Conservation (phyloP, 2,113 vertebrate genomes). For the Ophiodon elongatus region DNA sequence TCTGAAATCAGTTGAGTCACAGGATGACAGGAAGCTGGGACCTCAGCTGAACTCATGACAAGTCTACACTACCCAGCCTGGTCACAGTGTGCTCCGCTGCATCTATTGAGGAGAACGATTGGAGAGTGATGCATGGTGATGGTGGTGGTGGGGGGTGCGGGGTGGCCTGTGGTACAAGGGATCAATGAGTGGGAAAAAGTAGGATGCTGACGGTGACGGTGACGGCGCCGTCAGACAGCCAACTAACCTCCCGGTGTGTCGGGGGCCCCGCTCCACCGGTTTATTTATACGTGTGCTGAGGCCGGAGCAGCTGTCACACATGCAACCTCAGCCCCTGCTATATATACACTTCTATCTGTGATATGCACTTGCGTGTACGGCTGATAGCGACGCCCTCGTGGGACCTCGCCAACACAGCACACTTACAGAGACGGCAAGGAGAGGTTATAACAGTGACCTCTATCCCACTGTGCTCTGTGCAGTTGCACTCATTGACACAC, state of each 20-base stretch:
- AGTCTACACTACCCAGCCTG: background rate
- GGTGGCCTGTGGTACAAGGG: background rate
- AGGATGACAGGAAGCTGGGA: background rate
- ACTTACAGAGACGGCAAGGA: background rate
- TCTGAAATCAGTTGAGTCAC: background rate
- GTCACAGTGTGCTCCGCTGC: constrained; percentile 12
- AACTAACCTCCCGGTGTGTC: constrained; percentile 16
- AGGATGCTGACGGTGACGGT: constrained; percentile 10
- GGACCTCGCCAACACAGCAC: background rate
- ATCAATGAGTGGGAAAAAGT: constrained; percentile 61
- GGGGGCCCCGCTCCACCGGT: constrained; percentile 3
- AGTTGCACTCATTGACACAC: background rate
- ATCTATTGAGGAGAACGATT: constrained; percentile 9
- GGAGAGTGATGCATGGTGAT: constrained; percentile 26
- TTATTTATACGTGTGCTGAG: constrained; percentile 72
- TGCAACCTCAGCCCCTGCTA: constrained; percentile 26
- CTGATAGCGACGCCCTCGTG: background rate
- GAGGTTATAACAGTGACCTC: constrained; percentile 21
- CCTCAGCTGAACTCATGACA: constrained; percentile 7
- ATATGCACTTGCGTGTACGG: background rate
- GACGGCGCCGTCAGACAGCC: background rate
- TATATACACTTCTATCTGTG: background rate
- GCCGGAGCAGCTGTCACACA: constrained; percentile 56
- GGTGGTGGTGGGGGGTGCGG: background rate
- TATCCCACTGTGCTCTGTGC: background rate